These are phyloP conservation scores for Lepidurus packardi DNA, from an alignment of 1,140 invertebrate genomes.

Conservation along the genomic window DNA sequence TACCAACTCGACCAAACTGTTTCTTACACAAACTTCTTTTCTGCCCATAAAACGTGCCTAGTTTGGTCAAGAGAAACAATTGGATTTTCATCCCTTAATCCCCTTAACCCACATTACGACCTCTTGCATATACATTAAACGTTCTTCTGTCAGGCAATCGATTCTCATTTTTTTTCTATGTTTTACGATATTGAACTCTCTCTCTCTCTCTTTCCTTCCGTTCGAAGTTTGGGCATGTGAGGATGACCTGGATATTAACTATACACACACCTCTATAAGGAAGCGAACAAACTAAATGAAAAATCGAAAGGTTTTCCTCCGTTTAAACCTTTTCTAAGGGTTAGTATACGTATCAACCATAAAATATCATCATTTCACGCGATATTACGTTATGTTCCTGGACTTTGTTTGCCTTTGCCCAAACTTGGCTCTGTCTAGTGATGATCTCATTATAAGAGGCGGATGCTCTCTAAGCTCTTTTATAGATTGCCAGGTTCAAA, in stretches of 20 bases:
- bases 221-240: background rate
- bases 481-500: background rate
- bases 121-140: conserved; percentile 11
- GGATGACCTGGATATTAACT: background rate
- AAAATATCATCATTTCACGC: background rate
- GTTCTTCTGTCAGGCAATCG: background rate
- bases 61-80: background rate
- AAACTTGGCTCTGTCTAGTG: background rate
- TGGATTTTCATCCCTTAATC: background rate
- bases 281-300: too few relatives aligned
- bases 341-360: background rate
- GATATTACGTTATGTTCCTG: background rate
- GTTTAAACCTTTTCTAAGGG: background rate
- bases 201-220: too few relatives aligned
- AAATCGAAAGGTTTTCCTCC: background rate
- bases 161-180: background rate
- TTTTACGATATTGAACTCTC: too few relatives aligned
- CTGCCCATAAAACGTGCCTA: background rate
- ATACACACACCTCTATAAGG: too few relatives aligned
- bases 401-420: background rate
- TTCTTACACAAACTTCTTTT: background rate
- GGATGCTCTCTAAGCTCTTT: background rate
- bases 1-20: too few relatives aligned
- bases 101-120: background rate
- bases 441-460: conserved; percentile 22